Base-by-base conservation (phyloP, 1,140 invertebrate genomes). In the Bombus waltoni region DNA sequence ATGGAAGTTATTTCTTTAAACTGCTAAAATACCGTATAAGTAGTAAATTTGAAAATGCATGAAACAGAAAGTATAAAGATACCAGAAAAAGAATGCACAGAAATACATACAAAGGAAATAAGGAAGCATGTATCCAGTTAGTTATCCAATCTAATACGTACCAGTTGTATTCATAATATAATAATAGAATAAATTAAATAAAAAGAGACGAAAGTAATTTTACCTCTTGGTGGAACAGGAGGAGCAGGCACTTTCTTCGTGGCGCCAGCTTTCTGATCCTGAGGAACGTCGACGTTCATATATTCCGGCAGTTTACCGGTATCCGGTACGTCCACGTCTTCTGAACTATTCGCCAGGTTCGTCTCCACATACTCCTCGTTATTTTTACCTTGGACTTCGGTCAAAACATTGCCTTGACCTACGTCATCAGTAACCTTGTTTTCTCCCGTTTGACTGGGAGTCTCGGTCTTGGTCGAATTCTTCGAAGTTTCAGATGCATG, bases 201-300 rank as follows among this genome's bases (percentile, higher is more conserved):
- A 73, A n/a, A n/a, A 15, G 22, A 38, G 11, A 53, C 15, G 40
- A 32, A 42, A 42, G 6, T 32, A 40, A 9, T 86, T 79, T 91
- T 88, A 92, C 89, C 91, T 88, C 93, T 87, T 35, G 93, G 94
- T 38, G 94, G 94, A 40, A 94, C 93, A 9, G 94, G 94, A 9
- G 94, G 94, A 4, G 91, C 94, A 25, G 92, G 91, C 59, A 85
- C 62, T 80, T 93, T 94, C 75, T 94, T 94, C 66, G 89, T 81
- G n/a, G 83, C 87, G 8, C 91, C 92, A 42, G 91, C 80, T 65
- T 85, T 88, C 42, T 87, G 85, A 40, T 87, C 91, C 35, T 93
- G 84, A 35, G 87, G 84, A 10, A 90, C 57, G 4, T 81, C 81
- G 38, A 95, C 82, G 83, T 95, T 95, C 91, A 94, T 93, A 40